Percentiles rank a stretch among this genome's conserved stretches.
Conservation (phyloP, 2,797 vertebrate species). For the Lepidocolaptes lacrymiger region DNA sequence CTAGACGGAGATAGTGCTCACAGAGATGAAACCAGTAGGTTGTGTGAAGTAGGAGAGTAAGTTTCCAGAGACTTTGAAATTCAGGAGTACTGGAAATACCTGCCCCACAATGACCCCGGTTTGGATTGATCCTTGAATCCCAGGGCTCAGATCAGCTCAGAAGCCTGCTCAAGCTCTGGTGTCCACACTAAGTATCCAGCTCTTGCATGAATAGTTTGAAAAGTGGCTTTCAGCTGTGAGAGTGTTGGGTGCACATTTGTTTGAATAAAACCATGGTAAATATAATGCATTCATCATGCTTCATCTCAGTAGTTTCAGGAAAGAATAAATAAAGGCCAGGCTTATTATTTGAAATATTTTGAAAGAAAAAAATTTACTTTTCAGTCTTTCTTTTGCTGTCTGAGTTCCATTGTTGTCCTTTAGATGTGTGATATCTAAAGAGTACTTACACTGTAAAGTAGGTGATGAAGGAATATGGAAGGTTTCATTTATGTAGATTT, state of each 20-base stretch:
- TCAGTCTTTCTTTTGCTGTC: not conserved
- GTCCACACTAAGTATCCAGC: not conserved
- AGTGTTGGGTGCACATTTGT: accelerated
- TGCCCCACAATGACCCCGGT: not conserved
- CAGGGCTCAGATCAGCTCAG: not conserved
- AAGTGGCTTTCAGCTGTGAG: not conserved
- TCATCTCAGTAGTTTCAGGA: not conserved
- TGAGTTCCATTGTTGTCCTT: not conserved
- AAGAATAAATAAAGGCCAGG: not conserved
- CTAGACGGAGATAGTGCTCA: not conserved
- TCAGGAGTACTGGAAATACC: not conserved
- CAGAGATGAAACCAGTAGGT: not conserved
- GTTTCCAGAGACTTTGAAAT: not conserved
- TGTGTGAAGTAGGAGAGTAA: not conserved
- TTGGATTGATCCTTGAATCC: not conserved
- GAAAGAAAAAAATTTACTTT: not conserved
- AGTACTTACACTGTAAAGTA: not conserved
- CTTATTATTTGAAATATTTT: not conserved
- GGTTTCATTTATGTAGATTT: slow-evolving; percentile 23
- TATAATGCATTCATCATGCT: not conserved
- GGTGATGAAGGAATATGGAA: not conserved
- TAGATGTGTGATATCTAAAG: not conserved
- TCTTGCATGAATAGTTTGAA: not conserved
- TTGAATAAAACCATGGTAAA: not conserved
- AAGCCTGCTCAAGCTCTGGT: not conserved